phyloP scores from a whole-genome alignment of 2,888 invertebrate species.

The Empis stercorea region DNA sequence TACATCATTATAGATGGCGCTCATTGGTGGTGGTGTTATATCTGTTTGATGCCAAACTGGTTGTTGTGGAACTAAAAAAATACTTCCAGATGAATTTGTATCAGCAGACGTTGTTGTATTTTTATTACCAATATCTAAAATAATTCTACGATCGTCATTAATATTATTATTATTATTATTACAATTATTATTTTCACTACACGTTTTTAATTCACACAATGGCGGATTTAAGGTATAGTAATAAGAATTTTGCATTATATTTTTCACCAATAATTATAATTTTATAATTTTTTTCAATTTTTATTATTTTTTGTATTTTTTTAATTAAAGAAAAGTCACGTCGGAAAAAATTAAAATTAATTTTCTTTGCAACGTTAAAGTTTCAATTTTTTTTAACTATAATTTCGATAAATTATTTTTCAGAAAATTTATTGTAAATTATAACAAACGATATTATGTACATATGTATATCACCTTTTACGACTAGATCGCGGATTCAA shows the following conservation, averaged over 20 bases:
- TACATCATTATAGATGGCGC: conserved; percentile 7
- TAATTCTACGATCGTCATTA: conserved; percentile 34
- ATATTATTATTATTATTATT: conserved; percentile 35
- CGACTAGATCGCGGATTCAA: too few relatives aligned
- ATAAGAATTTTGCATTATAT: neutral
- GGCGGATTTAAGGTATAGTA: neutral
- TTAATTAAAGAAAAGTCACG: too few relatives aligned
- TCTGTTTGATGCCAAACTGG: conserved; percentile 13
- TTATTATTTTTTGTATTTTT: neutral
- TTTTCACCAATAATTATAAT: neutral
- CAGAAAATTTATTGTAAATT: too few relatives aligned
- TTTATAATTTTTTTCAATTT: neutral
- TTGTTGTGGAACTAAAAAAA: conserved; percentile 6
- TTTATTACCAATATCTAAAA: conserved; percentile 38
- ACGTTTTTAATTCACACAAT: neutral
- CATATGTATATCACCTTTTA: too few relatives aligned
- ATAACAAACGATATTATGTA: too few relatives aligned
- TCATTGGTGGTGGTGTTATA: conserved; percentile 23
- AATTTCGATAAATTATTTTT: too few relatives aligned
- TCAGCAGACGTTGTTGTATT: neutral
- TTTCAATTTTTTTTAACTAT: too few relatives aligned
- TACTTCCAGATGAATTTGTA: conserved; percentile 1
- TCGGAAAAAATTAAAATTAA: too few relatives aligned
- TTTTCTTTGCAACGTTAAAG: too few relatives aligned
- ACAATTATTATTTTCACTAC: conserved; percentile 26